A percentile compares a stretch with the other conserved stretches of the same genome.
phyloP scores from a whole-genome alignment of 2,888 invertebrate genomes.

The Aleiodes alternator region DNA sequence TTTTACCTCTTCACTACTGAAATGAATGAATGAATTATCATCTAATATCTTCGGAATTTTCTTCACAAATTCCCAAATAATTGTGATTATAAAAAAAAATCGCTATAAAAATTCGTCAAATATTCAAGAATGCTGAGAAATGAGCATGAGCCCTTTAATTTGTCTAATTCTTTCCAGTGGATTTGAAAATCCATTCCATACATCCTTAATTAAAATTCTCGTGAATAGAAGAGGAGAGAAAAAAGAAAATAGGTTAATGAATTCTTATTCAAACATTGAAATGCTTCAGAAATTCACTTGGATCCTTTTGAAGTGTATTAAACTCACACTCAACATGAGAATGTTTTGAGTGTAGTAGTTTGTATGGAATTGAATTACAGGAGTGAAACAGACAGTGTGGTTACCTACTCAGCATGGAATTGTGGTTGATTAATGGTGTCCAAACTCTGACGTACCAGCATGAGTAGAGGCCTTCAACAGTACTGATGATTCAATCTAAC shows the following conservation, averaged over 20 bases:
- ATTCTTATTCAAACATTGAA: constrained; percentile 1
- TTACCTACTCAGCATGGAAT: constrained; percentile 20
- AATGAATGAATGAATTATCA: too few relatives aligned
- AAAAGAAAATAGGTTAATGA: constrained; percentile 2
- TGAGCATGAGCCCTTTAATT: too few relatives aligned
- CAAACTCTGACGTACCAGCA: constrained; percentile 1
- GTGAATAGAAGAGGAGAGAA: too few relatives aligned
- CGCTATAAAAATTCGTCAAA: too few relatives aligned
- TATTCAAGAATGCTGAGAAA: too few relatives aligned
- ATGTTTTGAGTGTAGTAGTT: constrained; percentile 27
- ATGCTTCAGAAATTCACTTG: not conserved
- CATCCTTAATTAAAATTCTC: too few relatives aligned
- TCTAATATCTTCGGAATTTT: too few relatives aligned
- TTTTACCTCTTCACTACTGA: too few relatives aligned
- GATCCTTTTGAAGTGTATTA: constrained; percentile 39
- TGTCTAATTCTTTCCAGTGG: too few relatives aligned
- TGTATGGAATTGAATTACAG: constrained; percentile 43
- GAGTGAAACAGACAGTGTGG: constrained; percentile 21
- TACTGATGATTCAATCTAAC: not conserved
- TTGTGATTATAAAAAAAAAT: too few relatives aligned
- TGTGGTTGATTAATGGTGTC: constrained; percentile 22
- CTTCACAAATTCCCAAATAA: too few relatives aligned
- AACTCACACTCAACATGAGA: constrained; percentile 26
- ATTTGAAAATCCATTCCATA: too few relatives aligned
- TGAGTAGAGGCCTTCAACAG: constrained; percentile 8